phyloP scores from a whole-genome alignment of 2,888 invertebrate genomes.

The Eilema sororculum region DNA sequence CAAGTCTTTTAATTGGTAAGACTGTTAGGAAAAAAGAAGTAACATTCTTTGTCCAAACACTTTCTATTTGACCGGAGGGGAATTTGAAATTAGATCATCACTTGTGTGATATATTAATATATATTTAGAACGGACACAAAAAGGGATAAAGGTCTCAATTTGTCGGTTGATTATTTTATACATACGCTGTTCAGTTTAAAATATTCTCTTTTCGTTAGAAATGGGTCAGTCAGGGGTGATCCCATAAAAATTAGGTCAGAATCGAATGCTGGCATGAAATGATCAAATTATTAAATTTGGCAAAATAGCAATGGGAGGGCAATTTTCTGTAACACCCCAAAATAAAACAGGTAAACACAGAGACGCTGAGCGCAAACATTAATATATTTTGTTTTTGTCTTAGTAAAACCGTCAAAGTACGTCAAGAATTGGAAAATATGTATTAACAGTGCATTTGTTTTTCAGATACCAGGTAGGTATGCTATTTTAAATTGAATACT shows the following conservation, averaged over 20 bases:
- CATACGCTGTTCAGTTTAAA: not conserved
- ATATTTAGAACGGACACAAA: not conserved
- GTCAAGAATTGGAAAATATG: too few species aligned
- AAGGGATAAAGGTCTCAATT: not conserved
- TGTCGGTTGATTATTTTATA: not conserved
- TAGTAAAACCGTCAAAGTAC: too few species aligned
- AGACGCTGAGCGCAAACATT: too few species aligned
- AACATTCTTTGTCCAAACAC: not conserved
- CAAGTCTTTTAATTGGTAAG: not conserved
- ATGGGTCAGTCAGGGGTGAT: not conserved
- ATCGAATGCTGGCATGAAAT: not conserved
- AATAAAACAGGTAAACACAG: too few species aligned
- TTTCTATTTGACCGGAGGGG: not conserved
- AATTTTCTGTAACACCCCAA: not conserved
- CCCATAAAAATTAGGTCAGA: not conserved
- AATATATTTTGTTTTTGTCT: too few species aligned
- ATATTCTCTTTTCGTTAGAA: not conserved
- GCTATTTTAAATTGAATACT: too few species aligned
- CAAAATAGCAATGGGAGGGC: not conserved
- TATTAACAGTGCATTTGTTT: too few species aligned
- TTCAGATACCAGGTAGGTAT: too few species aligned
- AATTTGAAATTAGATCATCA: not conserved
- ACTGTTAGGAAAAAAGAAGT: not conserved
- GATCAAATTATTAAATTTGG: not conserved
- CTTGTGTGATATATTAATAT: not conserved